Percentiles rank a stretch among this genome's conserved stretches.
Conservation (phyloP, 2,113 vertebrate species). For the Cheirogaleus medius region DNA sequence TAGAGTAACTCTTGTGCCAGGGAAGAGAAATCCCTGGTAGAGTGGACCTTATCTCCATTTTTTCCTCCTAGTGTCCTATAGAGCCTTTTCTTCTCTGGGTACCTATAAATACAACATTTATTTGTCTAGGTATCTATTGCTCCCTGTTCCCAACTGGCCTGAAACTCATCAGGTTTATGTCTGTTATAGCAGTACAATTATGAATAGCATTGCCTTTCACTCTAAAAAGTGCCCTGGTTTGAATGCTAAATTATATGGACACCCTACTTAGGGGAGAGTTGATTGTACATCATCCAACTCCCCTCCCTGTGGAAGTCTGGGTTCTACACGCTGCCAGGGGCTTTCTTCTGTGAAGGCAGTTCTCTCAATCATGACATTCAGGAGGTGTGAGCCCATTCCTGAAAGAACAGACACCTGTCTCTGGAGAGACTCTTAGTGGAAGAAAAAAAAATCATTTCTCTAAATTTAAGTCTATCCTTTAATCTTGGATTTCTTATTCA, state of each 20-base stretch:
- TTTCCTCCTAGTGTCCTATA: background rate
- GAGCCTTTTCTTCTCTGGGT: background rate
- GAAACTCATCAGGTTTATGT: background rate
- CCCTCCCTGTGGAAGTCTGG: background rate
- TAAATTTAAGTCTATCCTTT: conserved; percentile 21
- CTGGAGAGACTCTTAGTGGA: background rate
- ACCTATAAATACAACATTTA: background rate
- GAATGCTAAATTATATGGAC: background rate
- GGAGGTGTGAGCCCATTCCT: background rate
- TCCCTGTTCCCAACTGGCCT: background rate
- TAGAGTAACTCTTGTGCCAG: background rate
- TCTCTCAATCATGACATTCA: background rate
- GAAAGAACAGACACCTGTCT: background rate
- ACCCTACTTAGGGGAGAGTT: background rate
- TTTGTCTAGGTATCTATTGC: background rate
- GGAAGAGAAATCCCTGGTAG: background rate
- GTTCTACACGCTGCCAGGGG: background rate
- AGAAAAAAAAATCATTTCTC: background rate
- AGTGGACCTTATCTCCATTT: background rate
- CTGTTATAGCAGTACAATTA: background rate
- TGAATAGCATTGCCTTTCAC: background rate
- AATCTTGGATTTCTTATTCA: background rate
- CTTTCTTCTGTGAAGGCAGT: background rate
- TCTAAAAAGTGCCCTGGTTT: background rate
- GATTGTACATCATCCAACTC: background rate